Evolutionary conservation across 2,888 invertebrate genomes (phyloP), one percentile per base, ranked within the genome.

Genomic region (Orthosia gothica): DNA sequence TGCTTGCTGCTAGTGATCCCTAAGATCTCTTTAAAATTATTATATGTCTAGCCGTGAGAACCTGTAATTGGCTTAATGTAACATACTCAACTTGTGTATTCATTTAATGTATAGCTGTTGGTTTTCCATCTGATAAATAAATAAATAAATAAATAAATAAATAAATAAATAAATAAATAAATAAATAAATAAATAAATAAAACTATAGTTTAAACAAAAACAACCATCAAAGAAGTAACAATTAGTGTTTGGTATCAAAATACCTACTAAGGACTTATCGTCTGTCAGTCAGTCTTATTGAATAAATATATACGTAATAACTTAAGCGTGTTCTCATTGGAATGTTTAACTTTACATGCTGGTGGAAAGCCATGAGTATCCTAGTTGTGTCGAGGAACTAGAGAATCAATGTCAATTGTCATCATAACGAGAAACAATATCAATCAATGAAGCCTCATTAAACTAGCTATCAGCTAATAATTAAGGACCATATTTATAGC

Each of bases 261-360:
- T 89, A 91, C 82, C 90, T 86, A 87, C 85, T 86, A 84, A 84
- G 85, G 84, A 91, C 89, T 88, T 88, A 89, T 89, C 87, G 92
- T 92, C 91, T 87, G 91, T 91, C 91, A 88, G 92, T 93, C 93
- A 93, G 93, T 93, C 93, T 93, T 93, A 91, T 91, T 89, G 79
- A 91, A 91, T 91, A 91, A 91, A 91, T 91, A 90, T 89, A 87
- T 81, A 85, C 80, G 79, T 75, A 89, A 87, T 88, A 89, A 89
- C 83, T 89, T 89, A 90, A 91, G 85, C 86, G 85, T 89, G 88
- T 85, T 88, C 62, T 85, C 71, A 88, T 88, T 91, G 92, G 92
- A 93, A 92, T 93, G 93, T 92, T 78, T 26, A 84, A 83, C 79
- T 87, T 89, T 70, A 82, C 78, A 83, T 82, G 74, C 81, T 83